Conservation (phyloP, 2,113 vertebrate species). For the Psilopogon haemacephalus region DNA sequence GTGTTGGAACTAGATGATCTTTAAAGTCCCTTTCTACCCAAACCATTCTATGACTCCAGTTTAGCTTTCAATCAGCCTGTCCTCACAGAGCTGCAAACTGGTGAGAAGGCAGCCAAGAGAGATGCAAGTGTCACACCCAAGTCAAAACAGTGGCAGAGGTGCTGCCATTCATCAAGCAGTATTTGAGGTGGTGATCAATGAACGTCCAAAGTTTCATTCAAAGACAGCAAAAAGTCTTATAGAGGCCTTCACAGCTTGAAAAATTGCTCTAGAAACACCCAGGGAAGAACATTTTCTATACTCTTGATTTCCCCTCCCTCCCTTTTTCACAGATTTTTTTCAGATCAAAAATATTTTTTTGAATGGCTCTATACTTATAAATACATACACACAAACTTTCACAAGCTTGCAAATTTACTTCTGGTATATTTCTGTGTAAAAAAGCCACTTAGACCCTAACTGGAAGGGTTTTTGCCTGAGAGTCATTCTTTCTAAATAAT, state of each 20-base stretch:
- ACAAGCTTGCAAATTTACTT: background rate
- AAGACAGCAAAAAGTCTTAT: background rate
- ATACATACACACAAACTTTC: background rate
- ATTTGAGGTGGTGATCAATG: background rate
- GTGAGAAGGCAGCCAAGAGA: background rate
- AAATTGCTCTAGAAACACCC: background rate
- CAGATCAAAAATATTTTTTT: background rate
- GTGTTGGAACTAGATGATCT: no score
- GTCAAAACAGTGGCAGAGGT: background rate
- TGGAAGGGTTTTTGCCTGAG: background rate
- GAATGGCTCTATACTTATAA: no score
- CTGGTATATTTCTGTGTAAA: background rate
- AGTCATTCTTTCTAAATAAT: background rate
- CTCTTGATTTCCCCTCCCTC: accelerated
- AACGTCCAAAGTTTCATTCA: background rate
- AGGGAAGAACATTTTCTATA: background rate
- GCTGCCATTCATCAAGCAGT: background rate
- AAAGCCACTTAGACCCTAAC: background rate
- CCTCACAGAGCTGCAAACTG: background rate
- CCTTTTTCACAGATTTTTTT: background rate
- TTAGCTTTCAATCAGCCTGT: background rate
- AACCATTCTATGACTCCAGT: no score
- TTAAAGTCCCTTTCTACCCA: no score
- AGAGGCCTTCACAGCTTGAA: background rate
- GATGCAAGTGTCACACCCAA: background rate